Evolutionary conservation across 2,888 invertebrate genomes (phyloP), one percentile per base, ranked within the genome.

Genomic region (Baccha elongata): DNA sequence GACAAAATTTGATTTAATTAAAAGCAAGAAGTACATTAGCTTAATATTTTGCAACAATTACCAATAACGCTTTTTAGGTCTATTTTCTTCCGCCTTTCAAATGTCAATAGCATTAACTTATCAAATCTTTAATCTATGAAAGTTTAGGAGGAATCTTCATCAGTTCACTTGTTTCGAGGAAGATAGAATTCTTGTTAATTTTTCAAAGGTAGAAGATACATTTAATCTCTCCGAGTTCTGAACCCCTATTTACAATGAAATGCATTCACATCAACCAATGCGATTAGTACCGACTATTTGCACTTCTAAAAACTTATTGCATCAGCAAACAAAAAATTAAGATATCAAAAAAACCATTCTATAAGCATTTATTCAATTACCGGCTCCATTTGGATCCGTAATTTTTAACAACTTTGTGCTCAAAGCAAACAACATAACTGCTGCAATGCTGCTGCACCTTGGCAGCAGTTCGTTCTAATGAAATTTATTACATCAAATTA

Each of bases 401-500:
- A 76, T 71, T 81, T 60, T 76, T 50, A 83, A 78, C 83, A 72
- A 76, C 65, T 78, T 50, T n/a, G 64, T 48, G 32, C 46, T n/a
- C n/a, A 48, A 64, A 48, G 21, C 55, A 35, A 55, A 60, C 11
- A 71, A 42, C 65, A 64, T 58, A 15, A 29, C 8, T 26, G 11
- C 35, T 29, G 17, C 26, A 37, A 10, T 1, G 11, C 21, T 11
- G 21, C 21, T 1, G 1, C 5, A 19, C 19, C 44, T 4, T 15
- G 21, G 67, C 29, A 44, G 52, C 48, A 52, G 32, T 74, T 60
- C 32, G 23, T 52, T 71, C 78, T 78, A 78, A 83, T 83, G 67
- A 83, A 83, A 78, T 83, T 78, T 83, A 83, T 68, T 83, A 72
- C 78, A 68, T 68, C 72, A 46, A 83, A 83, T 83, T 83, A 83